Evolutionary conservation across 2,797 vertebrate species (phyloP), one percentile per base, ranked within the genome.

Genomic region (Catharus ustulatus): DNA sequence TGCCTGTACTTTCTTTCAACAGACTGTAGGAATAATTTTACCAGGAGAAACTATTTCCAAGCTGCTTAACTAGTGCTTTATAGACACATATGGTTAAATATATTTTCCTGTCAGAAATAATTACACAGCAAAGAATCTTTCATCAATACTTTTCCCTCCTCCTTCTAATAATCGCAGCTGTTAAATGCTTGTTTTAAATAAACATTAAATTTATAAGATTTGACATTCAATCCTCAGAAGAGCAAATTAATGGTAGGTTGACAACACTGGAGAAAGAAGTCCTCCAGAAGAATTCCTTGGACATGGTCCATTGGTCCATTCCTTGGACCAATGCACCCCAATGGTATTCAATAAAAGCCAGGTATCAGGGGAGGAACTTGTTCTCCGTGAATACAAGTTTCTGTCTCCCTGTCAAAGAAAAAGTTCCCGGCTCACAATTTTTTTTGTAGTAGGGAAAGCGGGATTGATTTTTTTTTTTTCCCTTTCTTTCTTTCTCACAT

Each of bases 101-200:
- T 16, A 51, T 51, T 66, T 76, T 68, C 9, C 43, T 55, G 13
- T 46, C 29, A 29, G 34, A 89, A 89, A 80, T n/a, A 80, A 66
- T 58, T 38, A 72, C 30, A 72, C 30, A 79, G 45, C 42, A 72
- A 91, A 77, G 5, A 74, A 62, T 8, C 3, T 88, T 73, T 66
- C 29, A 36, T 63, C 43, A 59, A 6, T 40, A 43, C 8, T 54
- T 23, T 11, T 0, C 2, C 4, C 1, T 3, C 18, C 15, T 21
- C 20, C 7, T 51, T 51, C 29, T 32, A 77, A 46, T 49, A 93
- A 59, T 61, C 10, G 16, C 10, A 66, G 30, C 8, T 79, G 12
- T 58, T 73, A 82, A 73, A 75, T 24, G 9, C 2, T 51, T 79
- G 4, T 32, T 74, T 26, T 54, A 26, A 86, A 62, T 13, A 74